A percentile compares a stretch with the other conserved stretches of the same genome.
phyloP scores from a whole-genome alignment of 2,113 vertebrate species.

The Ahaetulla prasina region DNA sequence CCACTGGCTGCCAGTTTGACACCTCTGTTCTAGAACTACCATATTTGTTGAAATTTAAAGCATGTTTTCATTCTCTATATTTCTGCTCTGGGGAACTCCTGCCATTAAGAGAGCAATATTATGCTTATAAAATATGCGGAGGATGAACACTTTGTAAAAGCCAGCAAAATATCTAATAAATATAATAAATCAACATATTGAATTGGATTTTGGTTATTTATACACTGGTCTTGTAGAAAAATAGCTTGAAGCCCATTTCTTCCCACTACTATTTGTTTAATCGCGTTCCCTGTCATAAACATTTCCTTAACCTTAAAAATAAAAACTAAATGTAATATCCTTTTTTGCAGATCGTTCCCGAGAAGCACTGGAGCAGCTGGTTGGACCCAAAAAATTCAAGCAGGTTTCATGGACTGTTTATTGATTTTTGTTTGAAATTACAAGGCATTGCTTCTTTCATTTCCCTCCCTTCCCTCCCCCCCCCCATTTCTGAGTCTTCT shows the following conservation, averaged over 20 bases:
- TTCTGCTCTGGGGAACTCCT: background rate
- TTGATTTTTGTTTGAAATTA: conserved; percentile 57
- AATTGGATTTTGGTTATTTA: background rate
- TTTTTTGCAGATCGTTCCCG: conserved; percentile 73
- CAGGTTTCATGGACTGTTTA: conserved; percentile 85
- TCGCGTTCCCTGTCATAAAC: background rate
- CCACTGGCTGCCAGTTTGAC: too few species aligned
- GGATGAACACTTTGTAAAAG: background rate
- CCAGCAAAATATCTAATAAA: background rate
- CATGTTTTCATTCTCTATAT: background rate
- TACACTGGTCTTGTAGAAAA: background rate
- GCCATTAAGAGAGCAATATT: background rate
- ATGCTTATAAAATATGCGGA: background rate
- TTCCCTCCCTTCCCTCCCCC: background rate
- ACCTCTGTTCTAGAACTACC: too few species aligned
- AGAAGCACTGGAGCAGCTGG: conserved; percentile 74
- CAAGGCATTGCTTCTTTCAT: background rate
- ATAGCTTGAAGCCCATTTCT: background rate
- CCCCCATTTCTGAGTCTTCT: background rate
- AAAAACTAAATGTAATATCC: background rate
- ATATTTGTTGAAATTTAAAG: background rate
- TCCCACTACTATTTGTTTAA: background rate
- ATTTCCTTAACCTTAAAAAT: background rate
- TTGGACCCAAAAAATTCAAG: conserved; percentile 76
- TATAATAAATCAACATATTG: background rate